Evolutionary conservation across 2,113 vertebrate species (phyloP).

Genomic region (Peromyscus californicus): DNA sequence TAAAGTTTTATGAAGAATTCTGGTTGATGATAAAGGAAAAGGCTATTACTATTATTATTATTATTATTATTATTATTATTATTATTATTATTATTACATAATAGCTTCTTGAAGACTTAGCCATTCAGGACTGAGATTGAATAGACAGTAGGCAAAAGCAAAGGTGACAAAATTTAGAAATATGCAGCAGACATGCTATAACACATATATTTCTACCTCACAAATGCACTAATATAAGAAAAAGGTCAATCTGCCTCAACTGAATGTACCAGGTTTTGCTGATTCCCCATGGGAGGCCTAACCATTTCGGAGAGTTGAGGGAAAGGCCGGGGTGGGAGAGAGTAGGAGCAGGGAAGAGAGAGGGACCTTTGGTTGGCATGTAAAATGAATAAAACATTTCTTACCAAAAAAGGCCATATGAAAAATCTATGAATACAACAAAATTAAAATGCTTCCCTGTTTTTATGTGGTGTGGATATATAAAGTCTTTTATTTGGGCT

Average conservation of each 20-base stretch:
- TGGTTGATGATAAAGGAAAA: conserved; percentile 54
- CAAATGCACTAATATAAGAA: conserved; percentile 50
- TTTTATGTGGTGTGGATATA: conserved; percentile 19
- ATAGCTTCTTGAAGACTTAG: conserved; percentile 60
- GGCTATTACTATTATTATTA: background rate
- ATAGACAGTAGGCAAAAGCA: conserved; percentile 27
- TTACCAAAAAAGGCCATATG: conserved; percentile 3
- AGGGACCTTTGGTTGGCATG: too few species aligned
- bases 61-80: background rate
- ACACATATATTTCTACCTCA: conserved; percentile 42
- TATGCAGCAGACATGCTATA: conserved; percentile 27
- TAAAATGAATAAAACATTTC: too few species aligned
- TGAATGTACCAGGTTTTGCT: too few species aligned
- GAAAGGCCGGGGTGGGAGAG: too few species aligned
- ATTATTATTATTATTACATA: conserved; percentile 22
- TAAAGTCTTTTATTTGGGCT: background rate
- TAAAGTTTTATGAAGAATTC: conserved; percentile 43
- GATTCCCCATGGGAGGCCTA: too few species aligned
- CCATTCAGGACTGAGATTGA: conserved; percentile 2
- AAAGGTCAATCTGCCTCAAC: background rate
- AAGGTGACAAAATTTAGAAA: conserved; percentile 62
- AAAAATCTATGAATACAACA: conserved; percentile 58
- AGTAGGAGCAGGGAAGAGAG: too few species aligned
- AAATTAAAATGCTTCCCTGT: conserved; percentile 22
- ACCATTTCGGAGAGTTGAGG: too few species aligned